A percentile compares a stretch with the other conserved stretches of the same genome.
Conservation (phyloP, 2,113 vertebrate species). For the Cyprinodon brontotheroides region DNA sequence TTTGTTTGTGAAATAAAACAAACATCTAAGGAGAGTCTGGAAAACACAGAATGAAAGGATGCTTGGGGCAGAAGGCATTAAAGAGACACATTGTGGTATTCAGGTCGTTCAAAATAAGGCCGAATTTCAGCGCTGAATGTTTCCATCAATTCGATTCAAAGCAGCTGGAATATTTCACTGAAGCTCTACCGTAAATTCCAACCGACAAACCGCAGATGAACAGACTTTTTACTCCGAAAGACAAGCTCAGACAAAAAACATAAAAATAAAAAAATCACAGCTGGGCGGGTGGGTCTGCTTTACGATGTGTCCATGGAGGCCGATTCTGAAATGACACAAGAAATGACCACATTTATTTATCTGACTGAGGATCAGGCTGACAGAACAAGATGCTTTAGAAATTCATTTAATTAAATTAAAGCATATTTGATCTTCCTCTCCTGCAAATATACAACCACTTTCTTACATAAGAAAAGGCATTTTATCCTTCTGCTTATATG, state of each 20-base stretch:
- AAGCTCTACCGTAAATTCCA: not conserved
- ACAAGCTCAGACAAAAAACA: slow-evolving; percentile 13
- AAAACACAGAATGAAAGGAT: slow-evolving; percentile 28
- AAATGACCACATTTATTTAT: not conserved
- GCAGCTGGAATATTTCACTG: slow-evolving; percentile 7
- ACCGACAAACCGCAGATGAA: slow-evolving; percentile 12
- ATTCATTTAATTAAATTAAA: not conserved
- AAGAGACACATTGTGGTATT: not conserved
- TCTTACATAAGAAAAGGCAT: no score
- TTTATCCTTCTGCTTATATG: no score
- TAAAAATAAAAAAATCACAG: slow-evolving; percentile 10
- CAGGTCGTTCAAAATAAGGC: slow-evolving; percentile 1
- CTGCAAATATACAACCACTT: no score
- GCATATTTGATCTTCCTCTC: no score
- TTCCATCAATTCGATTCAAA: not conserved
- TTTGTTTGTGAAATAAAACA: not conserved
- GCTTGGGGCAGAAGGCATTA: slow-evolving; percentile 43
- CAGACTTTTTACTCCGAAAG: not conserved
- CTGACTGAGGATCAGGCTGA: not conserved
- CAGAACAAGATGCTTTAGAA: not conserved
- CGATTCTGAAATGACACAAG: slow-evolving; percentile 65
- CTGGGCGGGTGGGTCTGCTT: slow-evolving; percentile 24
- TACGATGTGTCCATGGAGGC: slow-evolving; percentile 77
- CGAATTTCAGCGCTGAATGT: not conserved
- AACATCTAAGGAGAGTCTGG: not conserved